Conservation (phyloP, 2,113 vertebrate species). For the Rissa tridactyla region DNA sequence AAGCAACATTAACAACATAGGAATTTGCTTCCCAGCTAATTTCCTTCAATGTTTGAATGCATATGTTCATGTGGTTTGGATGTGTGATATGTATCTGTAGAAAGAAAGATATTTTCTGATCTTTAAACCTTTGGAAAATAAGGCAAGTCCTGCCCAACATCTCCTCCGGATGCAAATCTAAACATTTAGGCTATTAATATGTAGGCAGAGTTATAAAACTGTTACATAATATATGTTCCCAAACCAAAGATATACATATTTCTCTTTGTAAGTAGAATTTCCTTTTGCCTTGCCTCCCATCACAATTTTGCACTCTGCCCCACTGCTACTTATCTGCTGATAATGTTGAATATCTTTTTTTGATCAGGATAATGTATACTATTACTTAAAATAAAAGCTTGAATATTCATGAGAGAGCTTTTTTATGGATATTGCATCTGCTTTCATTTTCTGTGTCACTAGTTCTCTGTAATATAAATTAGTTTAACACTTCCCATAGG, state of each 20-base stretch:
- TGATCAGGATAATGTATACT: neutral
- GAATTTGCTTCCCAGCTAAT: neutral
- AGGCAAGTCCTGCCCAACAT: neutral
- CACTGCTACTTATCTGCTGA: neutral
- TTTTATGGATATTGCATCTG: constrained; percentile 2
- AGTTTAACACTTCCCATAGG: constrained; percentile 6
- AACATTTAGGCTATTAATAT: neutral
- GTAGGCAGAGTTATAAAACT: neutral
- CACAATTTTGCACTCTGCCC: neutral
- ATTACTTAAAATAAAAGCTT: neutral
- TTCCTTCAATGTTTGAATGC: neutral
- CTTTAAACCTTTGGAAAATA: neutral
- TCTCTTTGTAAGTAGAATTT: neutral
- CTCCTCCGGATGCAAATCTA: neutral
- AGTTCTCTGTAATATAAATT: neutral
- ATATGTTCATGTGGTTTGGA: neutral
- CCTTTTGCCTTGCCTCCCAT: neutral
- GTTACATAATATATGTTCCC: neutral
- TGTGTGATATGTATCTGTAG: neutral
- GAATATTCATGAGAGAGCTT: constrained; percentile 29
- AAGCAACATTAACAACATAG: neutral
- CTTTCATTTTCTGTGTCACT: constrained; percentile 14
- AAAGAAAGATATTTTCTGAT: neutral
- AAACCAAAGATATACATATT: neutral
- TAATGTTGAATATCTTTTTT: neutral